Conservation (phyloP, 1,140 invertebrate species). For the Sarcophaga bullata region DNA sequence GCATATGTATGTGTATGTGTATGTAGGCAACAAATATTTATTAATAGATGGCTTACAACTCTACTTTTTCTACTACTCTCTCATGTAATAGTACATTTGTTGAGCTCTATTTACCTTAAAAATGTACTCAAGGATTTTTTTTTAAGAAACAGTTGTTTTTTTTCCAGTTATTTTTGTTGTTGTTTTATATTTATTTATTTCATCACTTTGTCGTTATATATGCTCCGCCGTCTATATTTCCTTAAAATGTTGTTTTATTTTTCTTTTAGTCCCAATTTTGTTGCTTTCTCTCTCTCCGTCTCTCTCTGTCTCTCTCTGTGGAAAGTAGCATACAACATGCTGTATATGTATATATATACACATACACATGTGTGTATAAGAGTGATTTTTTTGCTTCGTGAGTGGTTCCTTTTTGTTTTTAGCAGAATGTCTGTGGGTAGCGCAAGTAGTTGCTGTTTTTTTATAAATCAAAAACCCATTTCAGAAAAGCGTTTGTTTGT, state of each 20-base stretch:
- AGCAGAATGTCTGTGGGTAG: neutral
- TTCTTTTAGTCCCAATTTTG: neutral
- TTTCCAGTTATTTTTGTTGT: neutral
- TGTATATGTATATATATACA: too few relatives aligned
- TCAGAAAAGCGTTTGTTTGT: too few relatives aligned
- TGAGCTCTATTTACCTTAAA: conserved; percentile 33
- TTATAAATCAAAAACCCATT: too few relatives aligned
- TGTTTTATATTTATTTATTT: neutral
- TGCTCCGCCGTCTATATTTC: too few relatives aligned
- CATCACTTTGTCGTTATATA: neutral
- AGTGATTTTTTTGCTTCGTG: too few relatives aligned
- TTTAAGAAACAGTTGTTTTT: neutral
- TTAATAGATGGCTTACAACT: too few relatives aligned
- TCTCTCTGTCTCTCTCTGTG: neutral
- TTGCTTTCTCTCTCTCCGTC: neutral
- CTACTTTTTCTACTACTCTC: too few relatives aligned
- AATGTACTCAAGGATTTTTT: neutral
- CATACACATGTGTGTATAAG: too few relatives aligned
- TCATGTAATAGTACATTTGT: neutral
- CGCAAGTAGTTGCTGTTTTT: neutral
- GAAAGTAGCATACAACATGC: too few relatives aligned
- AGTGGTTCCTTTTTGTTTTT: neutral
- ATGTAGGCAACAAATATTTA: neutral
- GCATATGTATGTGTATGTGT: neutral
- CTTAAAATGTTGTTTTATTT: neutral